Percentiles rank a stretch among this genome's conserved stretches.
Evolutionary conservation across 2,797 vertebrate genomes (phyloP).

Genomic region (Columba guinea): DNA sequence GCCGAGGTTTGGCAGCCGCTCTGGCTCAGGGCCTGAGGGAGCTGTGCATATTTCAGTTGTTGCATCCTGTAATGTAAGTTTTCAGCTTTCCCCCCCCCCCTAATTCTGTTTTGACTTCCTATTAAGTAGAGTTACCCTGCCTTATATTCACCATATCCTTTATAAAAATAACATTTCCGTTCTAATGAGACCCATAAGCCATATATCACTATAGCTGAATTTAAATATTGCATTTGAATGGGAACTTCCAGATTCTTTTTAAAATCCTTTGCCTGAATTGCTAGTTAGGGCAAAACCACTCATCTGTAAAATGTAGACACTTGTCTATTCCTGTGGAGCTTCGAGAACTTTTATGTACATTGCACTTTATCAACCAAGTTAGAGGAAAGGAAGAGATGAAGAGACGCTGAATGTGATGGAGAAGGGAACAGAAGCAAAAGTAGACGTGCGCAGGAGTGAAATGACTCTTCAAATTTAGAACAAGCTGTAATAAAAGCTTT

Average conservation of each 20-base stretch:
- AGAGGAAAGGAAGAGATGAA: not conserved
- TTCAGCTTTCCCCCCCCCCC: not conserved
- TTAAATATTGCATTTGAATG: not conserved
- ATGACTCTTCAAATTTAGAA: constrained; percentile 13
- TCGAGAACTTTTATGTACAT: not conserved
- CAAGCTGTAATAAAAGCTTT: not conserved
- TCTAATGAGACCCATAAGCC: not conserved
- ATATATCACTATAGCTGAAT: not conserved
- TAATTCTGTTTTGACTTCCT: constrained; percentile 20
- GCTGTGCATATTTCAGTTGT: constrained; percentile 1
- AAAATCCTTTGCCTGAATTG: not conserved
- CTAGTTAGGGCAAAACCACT: not conserved
- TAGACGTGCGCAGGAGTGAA: not conserved
- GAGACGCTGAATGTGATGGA: not conserved
- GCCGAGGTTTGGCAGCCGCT: not conserved
- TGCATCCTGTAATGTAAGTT: constrained; percentile 36
- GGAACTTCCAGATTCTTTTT: not conserved
- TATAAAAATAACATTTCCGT: not conserved
- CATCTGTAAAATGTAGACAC: not conserved
- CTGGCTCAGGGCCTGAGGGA: not conserved
- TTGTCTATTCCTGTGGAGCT: not conserved
- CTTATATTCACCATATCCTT: constrained; percentile 10
- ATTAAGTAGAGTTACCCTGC: not conserved
- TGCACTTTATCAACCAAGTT: not conserved
- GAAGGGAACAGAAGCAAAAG: not conserved